Conservation (phyloP, 2,797 vertebrate species). For the Pteropus rufus region DNA sequence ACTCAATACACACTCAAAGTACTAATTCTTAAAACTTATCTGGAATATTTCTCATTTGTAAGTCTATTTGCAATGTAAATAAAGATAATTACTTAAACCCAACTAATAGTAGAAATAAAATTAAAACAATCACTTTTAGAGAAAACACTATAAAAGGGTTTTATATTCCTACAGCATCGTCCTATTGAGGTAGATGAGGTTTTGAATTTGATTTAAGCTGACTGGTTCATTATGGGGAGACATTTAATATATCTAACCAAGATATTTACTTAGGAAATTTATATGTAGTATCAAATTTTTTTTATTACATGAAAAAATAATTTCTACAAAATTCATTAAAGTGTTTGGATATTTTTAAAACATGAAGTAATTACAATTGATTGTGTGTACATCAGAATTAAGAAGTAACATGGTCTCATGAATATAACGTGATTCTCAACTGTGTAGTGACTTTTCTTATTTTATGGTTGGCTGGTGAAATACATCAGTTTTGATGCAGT, state of each 20-base stretch:
- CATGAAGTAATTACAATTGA: conserved; percentile 9
- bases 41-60: not conserved
- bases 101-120: not conserved
- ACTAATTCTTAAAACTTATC: not conserved
- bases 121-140: conserved; percentile 10
- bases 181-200: conserved; percentile 43
- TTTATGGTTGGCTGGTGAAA: not conserved
- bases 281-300: not conserved
- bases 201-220: conserved; percentile 53
- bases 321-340: not conserved
- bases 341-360: conserved; percentile 4
- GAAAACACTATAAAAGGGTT: not conserved
- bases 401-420: conserved; percentile 1
- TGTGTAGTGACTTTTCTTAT: not conserved
- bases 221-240: not conserved
- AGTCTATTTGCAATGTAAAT: not conserved
- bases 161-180: not conserved
- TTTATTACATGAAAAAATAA: conserved; percentile 36
- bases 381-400: conserved; percentile 13
- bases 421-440: conserved; percentile 33
- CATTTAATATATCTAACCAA: conserved; percentile 28
- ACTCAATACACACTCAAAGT: not conserved
- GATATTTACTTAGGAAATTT: conserved; percentile 17
- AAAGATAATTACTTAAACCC: conserved; percentile 8
- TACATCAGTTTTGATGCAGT: not conserved